These are phyloP conservation scores for Melanotaenia boesemani DNA, from an alignment of 2,797 vertebrate genomes.

Conservation along the genomic window DNA sequence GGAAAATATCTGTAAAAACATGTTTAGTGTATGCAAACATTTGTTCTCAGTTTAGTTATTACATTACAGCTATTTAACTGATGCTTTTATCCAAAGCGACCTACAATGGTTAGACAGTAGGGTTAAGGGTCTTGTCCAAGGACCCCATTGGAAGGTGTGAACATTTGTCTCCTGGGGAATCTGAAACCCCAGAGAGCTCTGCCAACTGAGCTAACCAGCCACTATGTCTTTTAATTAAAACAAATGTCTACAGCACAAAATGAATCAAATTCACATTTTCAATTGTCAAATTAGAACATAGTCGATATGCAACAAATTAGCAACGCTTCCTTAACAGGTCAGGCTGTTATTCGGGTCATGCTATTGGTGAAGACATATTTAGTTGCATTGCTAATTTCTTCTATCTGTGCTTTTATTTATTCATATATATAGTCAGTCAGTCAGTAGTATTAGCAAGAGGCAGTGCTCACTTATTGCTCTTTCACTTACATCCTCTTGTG, in stretches of 20 bases:
- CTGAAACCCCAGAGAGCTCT: too few species aligned
- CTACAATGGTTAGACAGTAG: too few species aligned
- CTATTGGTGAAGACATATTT: slow-evolving; percentile 17
- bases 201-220: too few species aligned
- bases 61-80: not conserved
- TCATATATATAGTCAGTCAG: too few species aligned
- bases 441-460: slow-evolving; percentile 7
- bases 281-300: not conserved
- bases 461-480: slow-evolving; percentile 14
- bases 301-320: slow-evolving; percentile 26
- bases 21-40: not conserved
- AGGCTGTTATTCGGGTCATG: slow-evolving; percentile 36
- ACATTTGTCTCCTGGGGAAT: too few species aligned
- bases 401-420: not conserved
- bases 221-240: too few species aligned
- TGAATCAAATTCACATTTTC: not conserved
- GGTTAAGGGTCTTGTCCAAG: too few species aligned
- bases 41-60: not conserved
- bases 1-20: not conserved
- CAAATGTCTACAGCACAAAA: not conserved
- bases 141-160: too few species aligned
- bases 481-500: slow-evolving; percentile 21
- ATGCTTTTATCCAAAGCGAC: too few species aligned
- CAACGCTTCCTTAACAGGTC: slow-evolving; percentile 15
- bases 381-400: slow-evolving; percentile 17